A percentile compares a stretch with the other conserved stretches of the same genome.
Evolutionary conservation across 2,797 vertebrate species (phyloP).

Genomic region (Anniella stebbinsi): DNA sequence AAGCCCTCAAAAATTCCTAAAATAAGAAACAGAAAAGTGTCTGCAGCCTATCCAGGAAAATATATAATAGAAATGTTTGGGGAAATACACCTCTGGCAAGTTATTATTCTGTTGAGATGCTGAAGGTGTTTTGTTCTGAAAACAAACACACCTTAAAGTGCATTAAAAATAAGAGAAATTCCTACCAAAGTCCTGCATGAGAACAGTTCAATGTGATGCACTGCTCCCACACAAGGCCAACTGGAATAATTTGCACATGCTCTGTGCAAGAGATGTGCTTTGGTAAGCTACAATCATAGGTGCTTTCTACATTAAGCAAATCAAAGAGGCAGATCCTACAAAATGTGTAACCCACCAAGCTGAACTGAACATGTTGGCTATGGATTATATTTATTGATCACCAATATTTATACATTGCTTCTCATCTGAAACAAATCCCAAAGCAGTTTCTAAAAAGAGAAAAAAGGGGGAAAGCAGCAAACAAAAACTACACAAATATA

Average conservation of each 20-base stretch:
- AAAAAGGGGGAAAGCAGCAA: no score
- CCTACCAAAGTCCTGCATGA: conserved; percentile 26
- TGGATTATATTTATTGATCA: no score
- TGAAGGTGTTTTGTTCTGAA: conserved; percentile 45
- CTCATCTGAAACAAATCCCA: no score
- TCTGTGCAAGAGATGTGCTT: background rate
- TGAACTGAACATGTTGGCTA: background rate
- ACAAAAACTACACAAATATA: no score
- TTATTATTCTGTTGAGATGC: conserved; percentile 35
- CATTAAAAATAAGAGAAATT: conserved; percentile 32
- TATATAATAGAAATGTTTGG: conserved; percentile 46
- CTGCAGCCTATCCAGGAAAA: conserved; percentile 31
- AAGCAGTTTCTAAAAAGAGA: no score
- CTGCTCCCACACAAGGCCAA: background rate
- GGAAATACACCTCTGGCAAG: conserved; percentile 51
- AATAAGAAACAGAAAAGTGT: conserved; percentile 33
- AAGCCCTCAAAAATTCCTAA: conserved; percentile 30
- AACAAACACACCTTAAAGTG: conserved; percentile 13
- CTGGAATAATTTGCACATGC: background rate
- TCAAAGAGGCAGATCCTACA: background rate
- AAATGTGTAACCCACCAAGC: background rate
- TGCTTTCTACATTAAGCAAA: background rate
- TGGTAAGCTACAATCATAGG: background rate
- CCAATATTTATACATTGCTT: no score
- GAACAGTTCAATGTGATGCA: background rate